These are phyloP conservation scores for Drosophila neutralis DNA, from an alignment of 2,888 invertebrate genomes.

Conservation along the genomic window DNA sequence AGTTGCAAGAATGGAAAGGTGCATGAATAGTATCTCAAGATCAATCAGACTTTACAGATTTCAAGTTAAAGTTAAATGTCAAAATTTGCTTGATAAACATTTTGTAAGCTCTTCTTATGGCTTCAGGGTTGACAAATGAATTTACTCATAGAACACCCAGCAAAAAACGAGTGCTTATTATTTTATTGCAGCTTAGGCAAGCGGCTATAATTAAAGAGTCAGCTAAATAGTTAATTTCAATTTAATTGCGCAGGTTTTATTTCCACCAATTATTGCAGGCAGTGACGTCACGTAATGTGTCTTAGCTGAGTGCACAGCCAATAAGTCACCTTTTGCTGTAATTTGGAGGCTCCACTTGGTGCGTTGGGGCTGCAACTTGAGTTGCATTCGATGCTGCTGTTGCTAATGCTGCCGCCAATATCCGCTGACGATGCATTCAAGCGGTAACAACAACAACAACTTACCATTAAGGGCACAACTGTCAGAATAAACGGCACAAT, in stretches of 20 bases:
- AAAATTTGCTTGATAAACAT: background rate
- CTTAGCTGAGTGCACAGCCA: conserved; percentile 22
- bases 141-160: background rate
- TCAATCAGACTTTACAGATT: background rate
- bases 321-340: conserved; percentile 17
- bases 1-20: background rate
- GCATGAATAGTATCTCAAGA: background rate
- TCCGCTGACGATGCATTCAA: conserved; percentile 74
- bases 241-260: conserved; percentile 9
- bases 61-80: background rate
- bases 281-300: conserved; percentile 35
- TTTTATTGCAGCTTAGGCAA: conserved; percentile 2
- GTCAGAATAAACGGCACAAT: conserved; percentile 40
- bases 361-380: conserved; percentile 4
- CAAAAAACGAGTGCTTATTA: background rate
- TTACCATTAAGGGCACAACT: conserved; percentile 16
- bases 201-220: conserved; percentile 2
- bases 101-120: background rate
- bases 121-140: background rate
- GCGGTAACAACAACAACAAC: conserved; percentile 53
- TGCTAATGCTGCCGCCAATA: conserved; percentile 67
- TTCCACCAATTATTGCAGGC: conserved; percentile 11
- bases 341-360: conserved; percentile 22
- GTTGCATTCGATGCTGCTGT: conserved; percentile 49
- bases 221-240: conserved; percentile 4